Percentiles rank a stretch among this genome's conserved stretches.
phyloP scores from a whole-genome alignment of 2,113 vertebrate species.

The Prinia subflava region DNA sequence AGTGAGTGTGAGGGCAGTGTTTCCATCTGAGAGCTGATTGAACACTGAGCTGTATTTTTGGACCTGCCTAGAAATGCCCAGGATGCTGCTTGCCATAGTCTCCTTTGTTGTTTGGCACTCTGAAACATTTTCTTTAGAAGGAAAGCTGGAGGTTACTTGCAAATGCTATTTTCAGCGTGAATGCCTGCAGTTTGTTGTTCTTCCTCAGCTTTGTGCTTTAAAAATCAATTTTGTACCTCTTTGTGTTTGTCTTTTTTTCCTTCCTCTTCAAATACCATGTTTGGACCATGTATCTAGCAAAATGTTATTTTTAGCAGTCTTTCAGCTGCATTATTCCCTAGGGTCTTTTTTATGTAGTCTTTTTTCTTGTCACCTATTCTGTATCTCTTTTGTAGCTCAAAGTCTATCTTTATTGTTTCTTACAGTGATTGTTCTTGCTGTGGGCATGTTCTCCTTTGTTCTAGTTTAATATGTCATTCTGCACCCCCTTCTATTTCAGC shows the following conservation, averaged over 20 bases:
- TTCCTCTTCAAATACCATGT: background rate
- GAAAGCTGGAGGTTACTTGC: constrained; percentile 43
- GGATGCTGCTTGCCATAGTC: background rate
- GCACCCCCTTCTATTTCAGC: background rate
- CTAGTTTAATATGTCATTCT: background rate
- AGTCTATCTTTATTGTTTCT: background rate
- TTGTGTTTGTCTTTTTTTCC: background rate
- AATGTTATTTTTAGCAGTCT: constrained; percentile 50
- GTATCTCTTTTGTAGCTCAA: background rate
- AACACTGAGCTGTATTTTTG: constrained; percentile 30
- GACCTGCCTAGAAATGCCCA: constrained; percentile 17
- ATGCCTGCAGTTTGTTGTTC: constrained; percentile 2
- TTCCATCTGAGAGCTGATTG: background rate
- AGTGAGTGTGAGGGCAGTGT: background rate
- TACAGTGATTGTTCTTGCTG: background rate
- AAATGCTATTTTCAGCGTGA: constrained; percentile 29
- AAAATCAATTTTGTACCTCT: constrained; percentile 22
- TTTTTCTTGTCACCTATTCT: background rate
- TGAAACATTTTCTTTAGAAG: constrained; percentile 33
- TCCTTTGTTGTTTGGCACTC: constrained; percentile 37
- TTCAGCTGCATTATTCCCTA: background rate
- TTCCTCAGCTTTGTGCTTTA: constrained; percentile 40
- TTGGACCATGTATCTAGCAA: constrained; percentile 14
- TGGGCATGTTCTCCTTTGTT: background rate
- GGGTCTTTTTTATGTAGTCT: background rate